Percentiles rank a stretch among this genome's conserved stretches.
phyloP scores from a whole-genome alignment of 2,113 vertebrate species.

The Eudyptes chrysolophus region DNA sequence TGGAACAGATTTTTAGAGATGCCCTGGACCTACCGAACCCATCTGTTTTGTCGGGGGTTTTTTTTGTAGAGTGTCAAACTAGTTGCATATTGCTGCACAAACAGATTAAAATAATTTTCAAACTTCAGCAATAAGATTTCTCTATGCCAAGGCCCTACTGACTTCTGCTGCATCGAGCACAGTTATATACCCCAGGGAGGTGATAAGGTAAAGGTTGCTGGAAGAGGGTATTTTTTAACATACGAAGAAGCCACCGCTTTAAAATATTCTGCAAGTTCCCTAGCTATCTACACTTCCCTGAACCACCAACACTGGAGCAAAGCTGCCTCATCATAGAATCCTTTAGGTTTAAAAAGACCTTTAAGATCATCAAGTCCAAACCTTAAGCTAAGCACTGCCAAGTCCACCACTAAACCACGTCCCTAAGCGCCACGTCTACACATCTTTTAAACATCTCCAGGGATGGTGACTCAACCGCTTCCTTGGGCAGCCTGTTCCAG shows the following conservation, averaged over 20 bases:
- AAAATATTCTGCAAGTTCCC: not conserved
- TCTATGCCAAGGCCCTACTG: not conserved
- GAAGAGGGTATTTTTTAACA: not conserved
- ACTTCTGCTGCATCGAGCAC: not conserved
- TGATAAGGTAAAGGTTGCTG: not conserved
- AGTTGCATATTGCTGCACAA: not conserved
- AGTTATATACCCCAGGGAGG: not conserved
- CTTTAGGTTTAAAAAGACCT: not conserved
- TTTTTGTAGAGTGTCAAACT: not conserved
- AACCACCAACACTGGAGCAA: not conserved
- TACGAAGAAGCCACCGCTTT: not conserved
- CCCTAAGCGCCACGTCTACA: not conserved
- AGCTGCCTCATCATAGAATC: not conserved
- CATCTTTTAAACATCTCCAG: not conserved
- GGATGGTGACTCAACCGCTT: not conserved
- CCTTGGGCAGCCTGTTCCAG: not conserved
- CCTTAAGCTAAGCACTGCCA: not conserved
- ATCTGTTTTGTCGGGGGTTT: not conserved
- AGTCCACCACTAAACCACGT: not conserved
- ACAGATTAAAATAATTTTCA: not conserved
- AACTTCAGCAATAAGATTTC: not conserved
- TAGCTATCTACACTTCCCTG: not conserved
- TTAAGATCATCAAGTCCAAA: not conserved
- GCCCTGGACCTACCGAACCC: not conserved
- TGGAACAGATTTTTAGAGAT: not conserved